Evolutionary conservation across 2,797 vertebrate species (phyloP), one percentile per base, ranked within the genome.

Genomic region (Remorina albescens): DNA sequence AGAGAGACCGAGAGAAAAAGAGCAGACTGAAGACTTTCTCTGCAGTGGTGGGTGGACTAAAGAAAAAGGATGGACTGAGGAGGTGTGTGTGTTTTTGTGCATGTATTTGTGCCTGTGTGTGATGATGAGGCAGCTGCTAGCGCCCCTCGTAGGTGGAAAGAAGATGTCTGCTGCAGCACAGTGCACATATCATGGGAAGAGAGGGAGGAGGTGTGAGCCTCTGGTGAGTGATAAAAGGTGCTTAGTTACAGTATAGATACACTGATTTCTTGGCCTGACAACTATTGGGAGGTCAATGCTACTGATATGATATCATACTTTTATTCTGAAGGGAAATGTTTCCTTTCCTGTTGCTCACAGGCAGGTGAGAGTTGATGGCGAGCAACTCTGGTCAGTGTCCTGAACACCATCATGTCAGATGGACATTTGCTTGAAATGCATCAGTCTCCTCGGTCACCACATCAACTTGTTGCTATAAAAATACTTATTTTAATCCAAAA

Each of bases 111-210:
- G 53, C n/a, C 23, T 44, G 58, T 59, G 46, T 25, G 34, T 41
- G 50, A 56, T 70, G 58, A 44, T 21, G 68, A 72, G 36, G 58
- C 32, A 74, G 71, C 58, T 46, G 28, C 57, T 63, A 36, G 42
- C 47, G 37, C 49, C 49, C 70, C 65, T 66, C 1, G 25, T 30
- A 51, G 68, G 23, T 66, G 51, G 62, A 62, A 51, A 57, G 47
- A 63, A 28, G 61, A 56, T 51, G 34, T 64, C 16, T 77, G 70
- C 65, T 75, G 66, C 71, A 53, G 57, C 41, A n/a, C 68, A n/a
- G 8, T 56, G 39, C 50, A 41, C 46, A 41, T 34, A 47, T 62
- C 34, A 1, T 23, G 71, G 28, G 47, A 66, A 69, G 15, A 21
- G 46, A 41, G 61, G 32, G 66, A 66, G 59, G n/a, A 47, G 60